Base-by-base conservation (phyloP, 2,888 invertebrate species). In the Entomobrya multifasciata region DNA sequence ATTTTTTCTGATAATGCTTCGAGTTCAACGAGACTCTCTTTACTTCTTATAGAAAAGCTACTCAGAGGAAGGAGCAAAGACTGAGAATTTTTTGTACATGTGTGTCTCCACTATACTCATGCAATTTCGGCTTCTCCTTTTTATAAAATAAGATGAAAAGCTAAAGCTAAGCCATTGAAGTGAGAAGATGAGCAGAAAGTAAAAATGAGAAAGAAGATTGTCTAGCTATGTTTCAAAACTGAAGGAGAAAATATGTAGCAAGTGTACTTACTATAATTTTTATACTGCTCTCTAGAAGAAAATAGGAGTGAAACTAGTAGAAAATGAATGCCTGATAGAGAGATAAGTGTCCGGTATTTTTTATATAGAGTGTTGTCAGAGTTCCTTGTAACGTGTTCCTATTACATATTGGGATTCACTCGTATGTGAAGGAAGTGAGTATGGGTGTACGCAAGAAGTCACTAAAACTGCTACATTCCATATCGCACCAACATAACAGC, bases 281-380 rank as follows among this genome's bases (percentile, higher is more conserved):
- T 70, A 70, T 20, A 49, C 65, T 30, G n/a, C 17, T 41, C 52
- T 22, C 25, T n/a, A n/a, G n/a, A n/a, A n/a, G n/a, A n/a, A 22
- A n/a, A 27, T n/a, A 36, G 22, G 49, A 41, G 27, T 47, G 15
- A 25, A 36, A 22, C 6, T 47, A 41, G 30, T 3, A 60, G 62
- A 30, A 55, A 44, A 49, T 70, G 36, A 27, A 80, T 67, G 70
- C 70, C 52, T 70, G 80, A 80, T 67, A 70, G 70, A 41, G 41
- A 70, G 67, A 80, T 80, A 70, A 67, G 70, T 80, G 70, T 70
- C 70, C 55, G 3, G 17, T 57, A 20, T 36, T 13, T 65, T 5
- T 65, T 11, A 11, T 15, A 65, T 27, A 30, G 27, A 65, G 62
- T 65, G 30, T 36, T 36, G 36, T 36, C 36, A 36, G 36, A 36